Evolutionary conservation across 2,888 invertebrate genomes (phyloP), one percentile per base, ranked within the genome.

Genomic region (Mythimna loreyi): DNA sequence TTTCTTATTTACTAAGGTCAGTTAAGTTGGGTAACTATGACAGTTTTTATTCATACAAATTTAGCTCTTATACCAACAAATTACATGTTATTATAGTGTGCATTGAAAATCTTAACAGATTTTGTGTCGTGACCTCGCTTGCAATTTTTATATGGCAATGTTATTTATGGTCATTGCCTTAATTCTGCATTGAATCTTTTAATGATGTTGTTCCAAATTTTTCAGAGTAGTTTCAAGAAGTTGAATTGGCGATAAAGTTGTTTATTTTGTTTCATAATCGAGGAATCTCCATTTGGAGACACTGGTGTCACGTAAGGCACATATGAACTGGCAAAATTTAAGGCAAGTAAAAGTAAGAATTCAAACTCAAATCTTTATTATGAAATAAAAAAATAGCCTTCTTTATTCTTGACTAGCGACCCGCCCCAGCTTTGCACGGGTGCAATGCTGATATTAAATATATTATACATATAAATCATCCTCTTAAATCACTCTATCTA

Each of bases 151-250:
- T 64, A 80, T 49, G 77, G 70, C 21, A 59, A 56, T 36, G 28
- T 67, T 61, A 47, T 66, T 55, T 75, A 75, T 81, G 72, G 80
- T 55, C 71, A 83, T 71, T 77, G 70, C 77, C 78, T 65, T 83
- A 80, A 83, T 74, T 79, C 73, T 67, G 72, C 73, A 75, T 75
- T 75, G 75, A 72, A 80, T 78, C 9, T 69, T 53, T 52, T 69
- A 78, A 74, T 59, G 45, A 79, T 72, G 33, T 68, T 21, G 74
- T 67, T 68, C 59, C 33, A 73, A 77, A 74, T 81, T 80, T 52
- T 52, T 33, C 21, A 8, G 28, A 36, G 63, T 75, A 28, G 61
- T 52, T 67, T 64, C 21, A n/a, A 49, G 19, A 21, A 45, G 25
- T 56, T n/a, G 30, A 21, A n/a, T 45, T 49, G 16, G 11, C 7